These are phyloP conservation scores for Antitype chi DNA, from an alignment of 2,888 invertebrate genomes.

Conservation along the genomic window DNA sequence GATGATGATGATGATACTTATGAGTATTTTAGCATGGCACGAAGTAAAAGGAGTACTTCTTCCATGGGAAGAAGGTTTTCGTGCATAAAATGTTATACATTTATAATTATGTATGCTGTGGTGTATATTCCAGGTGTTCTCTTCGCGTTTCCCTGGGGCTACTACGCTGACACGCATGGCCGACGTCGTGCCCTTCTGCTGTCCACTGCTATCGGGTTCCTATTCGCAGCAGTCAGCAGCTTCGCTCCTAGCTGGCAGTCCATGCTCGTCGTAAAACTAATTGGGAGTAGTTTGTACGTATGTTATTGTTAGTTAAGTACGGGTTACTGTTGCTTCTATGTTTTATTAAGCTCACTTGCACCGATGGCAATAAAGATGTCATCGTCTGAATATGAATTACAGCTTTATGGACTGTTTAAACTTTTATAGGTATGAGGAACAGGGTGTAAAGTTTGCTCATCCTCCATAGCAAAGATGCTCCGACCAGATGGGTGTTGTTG, in stretches of 20 bases:
- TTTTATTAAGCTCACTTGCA: too few species aligned
- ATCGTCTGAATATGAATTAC: too few species aligned
- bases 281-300: constrained; percentile 91
- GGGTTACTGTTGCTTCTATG: not conserved
- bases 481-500: too few species aligned
- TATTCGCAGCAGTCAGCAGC: constrained; percentile 88
- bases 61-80: too few species aligned
- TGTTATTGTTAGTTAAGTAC: not conserved
- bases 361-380: too few species aligned
- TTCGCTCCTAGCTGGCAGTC: constrained; percentile 90
- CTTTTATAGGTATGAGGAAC: not conserved
- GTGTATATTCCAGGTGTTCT: constrained; percentile 72
- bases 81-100: too few species aligned
- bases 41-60: too few species aligned
- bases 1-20: too few species aligned
- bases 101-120: not conserved
- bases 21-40: too few species aligned
- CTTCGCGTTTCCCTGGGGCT: constrained; percentile 91
- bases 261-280: constrained; percentile 90
- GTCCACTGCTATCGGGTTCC: constrained; percentile 85
- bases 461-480: too few species aligned
- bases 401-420: not conserved
- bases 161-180: constrained; percentile 93
- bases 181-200: constrained; percentile 89
- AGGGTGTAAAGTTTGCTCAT: too few species aligned